Conservation (phyloP, 2,113 vertebrate genomes). For the Epinephelus fuscoguttatus region DNA sequence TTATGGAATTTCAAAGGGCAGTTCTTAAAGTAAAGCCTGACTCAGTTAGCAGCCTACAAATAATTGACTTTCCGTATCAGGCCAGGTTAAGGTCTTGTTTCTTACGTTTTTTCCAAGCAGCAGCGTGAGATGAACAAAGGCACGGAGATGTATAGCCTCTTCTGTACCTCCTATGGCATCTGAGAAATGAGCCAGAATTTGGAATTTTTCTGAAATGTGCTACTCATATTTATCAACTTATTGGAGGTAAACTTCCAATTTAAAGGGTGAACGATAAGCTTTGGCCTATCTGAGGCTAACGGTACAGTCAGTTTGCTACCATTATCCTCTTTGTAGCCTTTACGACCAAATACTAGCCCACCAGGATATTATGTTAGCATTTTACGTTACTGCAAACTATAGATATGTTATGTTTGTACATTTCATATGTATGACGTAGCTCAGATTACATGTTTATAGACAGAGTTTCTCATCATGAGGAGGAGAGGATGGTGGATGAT, state of each 20-base stretch:
- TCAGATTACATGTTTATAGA: no score
- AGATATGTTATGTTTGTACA: no score
- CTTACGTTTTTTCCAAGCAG: background rate
- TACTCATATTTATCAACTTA: background rate
- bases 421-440: no score
- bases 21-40: slow-evolving; percentile 6
- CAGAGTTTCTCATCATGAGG: no score
- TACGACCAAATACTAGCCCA: no score
- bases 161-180: background rate
- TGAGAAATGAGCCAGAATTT: no score
- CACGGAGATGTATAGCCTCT: background rate
- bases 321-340: no score
- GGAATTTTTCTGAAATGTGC: background rate
- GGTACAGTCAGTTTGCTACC: no score
- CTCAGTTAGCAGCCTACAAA: background rate
- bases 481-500: no score
- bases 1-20: slow-evolving; percentile 16
- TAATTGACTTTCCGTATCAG: background rate
- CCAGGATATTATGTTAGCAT: no score
- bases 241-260: background rate
- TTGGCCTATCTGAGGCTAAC: no score
- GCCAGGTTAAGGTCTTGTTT: background rate
- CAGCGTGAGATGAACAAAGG: background rate
- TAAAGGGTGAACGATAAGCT: background rate
- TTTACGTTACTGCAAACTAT: no score